Evolutionary conservation across 2,113 vertebrate species (phyloP).

Genomic region (Pseudopodoces humilis): DNA sequence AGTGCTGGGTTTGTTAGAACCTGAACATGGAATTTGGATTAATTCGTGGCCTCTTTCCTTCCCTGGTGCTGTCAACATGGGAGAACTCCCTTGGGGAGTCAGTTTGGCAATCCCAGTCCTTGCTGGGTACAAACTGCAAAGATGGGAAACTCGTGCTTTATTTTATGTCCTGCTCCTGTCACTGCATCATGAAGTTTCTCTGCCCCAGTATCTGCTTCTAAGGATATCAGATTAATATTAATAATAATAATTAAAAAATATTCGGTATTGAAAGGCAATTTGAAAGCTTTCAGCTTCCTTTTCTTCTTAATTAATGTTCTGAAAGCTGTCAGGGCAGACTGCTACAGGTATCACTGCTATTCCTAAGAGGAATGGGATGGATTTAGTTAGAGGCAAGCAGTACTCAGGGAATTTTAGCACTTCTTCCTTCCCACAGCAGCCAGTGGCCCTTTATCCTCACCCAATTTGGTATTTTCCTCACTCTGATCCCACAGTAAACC

Average conservation of each 20-base stretch:
- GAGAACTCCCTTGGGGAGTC: not conserved
- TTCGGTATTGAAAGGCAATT: not conserved
- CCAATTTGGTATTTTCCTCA: accelerated
- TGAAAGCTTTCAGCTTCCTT: not conserved
- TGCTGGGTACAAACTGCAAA: not conserved
- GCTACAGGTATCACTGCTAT: not conserved
- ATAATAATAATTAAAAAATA: not conserved
- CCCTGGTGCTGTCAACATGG: accelerated
- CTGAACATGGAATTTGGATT: not conserved
- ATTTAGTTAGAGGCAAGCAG: not conserved
- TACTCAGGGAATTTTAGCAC: not conserved
- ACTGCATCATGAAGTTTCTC: not conserved
- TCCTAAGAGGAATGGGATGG: not conserved
- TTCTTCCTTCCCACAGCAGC: not conserved
- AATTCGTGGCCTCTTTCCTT: not conserved
- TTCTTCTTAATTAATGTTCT: not conserved
- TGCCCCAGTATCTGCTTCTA: not conserved
- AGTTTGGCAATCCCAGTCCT: not conserved
- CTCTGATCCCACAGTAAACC: not conserved
- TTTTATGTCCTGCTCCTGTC: not conserved
- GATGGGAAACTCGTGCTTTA: not conserved
- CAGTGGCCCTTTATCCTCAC: not conserved
- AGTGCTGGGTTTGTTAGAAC: not conserved
- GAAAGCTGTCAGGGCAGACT: not conserved
- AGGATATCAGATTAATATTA: not conserved